These are phyloP conservation scores for Tokudaia muenninki DNA, from an alignment of 2,797 vertebrate species.

Conservation along the genomic window DNA sequence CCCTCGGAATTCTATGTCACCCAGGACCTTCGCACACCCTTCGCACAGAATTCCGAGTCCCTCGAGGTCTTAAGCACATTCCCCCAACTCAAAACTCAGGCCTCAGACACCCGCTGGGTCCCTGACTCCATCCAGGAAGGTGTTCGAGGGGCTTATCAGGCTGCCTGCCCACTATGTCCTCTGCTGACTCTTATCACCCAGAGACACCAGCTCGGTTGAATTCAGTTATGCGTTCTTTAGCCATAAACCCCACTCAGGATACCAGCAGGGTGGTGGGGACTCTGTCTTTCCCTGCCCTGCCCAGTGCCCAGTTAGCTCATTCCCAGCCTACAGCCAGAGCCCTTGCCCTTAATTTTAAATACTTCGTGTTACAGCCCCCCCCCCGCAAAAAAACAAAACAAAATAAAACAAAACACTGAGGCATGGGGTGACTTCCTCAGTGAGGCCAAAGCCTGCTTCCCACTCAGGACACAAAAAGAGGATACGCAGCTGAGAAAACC, in stretches of 20 bases:
- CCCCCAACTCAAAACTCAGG: not conserved
- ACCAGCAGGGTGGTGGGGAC: not conserved
- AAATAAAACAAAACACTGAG: not conserved
- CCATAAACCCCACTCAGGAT: not conserved
- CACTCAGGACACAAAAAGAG: not conserved
- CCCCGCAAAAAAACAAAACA: not conserved
- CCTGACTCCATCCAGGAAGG: not conserved
- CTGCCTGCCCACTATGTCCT: not conserved
- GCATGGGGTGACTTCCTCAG: not conserved
- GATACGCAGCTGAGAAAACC: not conserved
- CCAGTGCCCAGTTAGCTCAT: too few relatives aligned
- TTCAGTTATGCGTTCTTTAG: not conserved
- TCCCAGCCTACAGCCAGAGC: not conserved
- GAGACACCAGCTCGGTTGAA: not conserved
- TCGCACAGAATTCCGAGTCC: not conserved
- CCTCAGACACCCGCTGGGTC: not conserved
- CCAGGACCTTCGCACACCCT: not conserved
- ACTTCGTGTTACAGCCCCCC: not conserved
- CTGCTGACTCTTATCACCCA: not conserved
- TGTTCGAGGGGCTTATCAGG: not conserved
- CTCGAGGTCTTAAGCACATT: not conserved
- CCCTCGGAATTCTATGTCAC: not conserved
- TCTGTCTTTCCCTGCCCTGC: not conserved
- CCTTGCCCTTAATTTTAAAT: not conserved
- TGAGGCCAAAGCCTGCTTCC: not conserved